Evolutionary conservation across 2,888 invertebrate genomes (phyloP).

Genomic region (Arctia plantaginis): DNA sequence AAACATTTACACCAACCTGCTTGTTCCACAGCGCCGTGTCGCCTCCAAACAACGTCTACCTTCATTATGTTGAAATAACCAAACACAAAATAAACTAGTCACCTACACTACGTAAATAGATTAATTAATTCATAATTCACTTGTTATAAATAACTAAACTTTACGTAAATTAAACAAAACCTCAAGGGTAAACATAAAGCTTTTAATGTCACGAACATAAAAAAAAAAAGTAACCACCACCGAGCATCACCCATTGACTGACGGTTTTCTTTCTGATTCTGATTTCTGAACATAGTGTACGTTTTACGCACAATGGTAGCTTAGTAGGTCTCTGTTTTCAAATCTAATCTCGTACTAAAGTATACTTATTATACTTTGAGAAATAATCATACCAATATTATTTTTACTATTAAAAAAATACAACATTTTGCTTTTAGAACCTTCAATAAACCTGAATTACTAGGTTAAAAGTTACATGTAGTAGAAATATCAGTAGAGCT

Average conservation of each 20-base stretch:
- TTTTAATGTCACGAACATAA: slow-evolving; percentile 67
- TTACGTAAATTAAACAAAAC: slow-evolving; percentile 59
- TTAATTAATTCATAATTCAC: slow-evolving; percentile 52
- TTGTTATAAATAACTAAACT: slow-evolving; percentile 54
- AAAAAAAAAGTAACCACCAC: slow-evolving; percentile 62
- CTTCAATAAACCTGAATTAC: background rate
- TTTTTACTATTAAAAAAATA: background rate
- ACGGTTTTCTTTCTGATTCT: background rate
- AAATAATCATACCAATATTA: background rate
- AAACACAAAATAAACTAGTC: slow-evolving; percentile 65
- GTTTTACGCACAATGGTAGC: slow-evolving; percentile 4
- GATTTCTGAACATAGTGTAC: background rate
- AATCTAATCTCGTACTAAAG: background rate
- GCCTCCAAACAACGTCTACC: slow-evolving; percentile 77
- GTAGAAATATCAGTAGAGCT: background rate
- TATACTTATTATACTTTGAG: no score
- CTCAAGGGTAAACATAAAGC: slow-evolving; percentile 63
- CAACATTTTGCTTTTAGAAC: background rate
- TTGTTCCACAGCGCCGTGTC: slow-evolving; percentile 72
- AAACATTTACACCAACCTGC: slow-evolving; percentile 72
- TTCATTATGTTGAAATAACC: slow-evolving; percentile 80
- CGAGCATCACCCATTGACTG: slow-evolving; percentile 54
- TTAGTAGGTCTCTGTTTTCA: background rate
- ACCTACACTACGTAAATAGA: slow-evolving; percentile 52
- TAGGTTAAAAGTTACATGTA: background rate